Base-by-base conservation (phyloP, 2,113 vertebrate species). In the Rutilus rutilus region DNA sequence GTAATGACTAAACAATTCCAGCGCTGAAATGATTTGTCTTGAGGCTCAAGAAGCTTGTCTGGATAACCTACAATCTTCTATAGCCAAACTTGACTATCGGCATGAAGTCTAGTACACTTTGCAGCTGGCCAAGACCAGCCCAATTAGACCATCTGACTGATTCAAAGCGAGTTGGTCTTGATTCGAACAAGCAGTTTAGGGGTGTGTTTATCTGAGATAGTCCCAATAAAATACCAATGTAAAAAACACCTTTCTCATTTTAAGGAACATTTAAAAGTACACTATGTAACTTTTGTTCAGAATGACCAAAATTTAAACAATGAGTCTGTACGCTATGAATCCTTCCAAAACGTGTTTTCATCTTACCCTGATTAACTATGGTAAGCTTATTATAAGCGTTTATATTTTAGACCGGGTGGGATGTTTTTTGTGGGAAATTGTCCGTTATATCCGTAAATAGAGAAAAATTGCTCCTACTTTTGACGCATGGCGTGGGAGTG, bases 1-100 rank as follows among this genome's bases (percentile, higher is more conserved):
- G 73, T 75, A 75, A 75, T 75, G 42, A 75, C 73, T 75, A 45
- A 50, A 75, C 42, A 47, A 45, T 27, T 75, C n/a, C 73, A 75
- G 73, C n/a, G 14, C 42, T 75, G 42, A 47, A 75, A 50, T 75
- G n/a, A 75, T 75, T n/a, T 50, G 73, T 50, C 73, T 75, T 75
- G 12, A 50, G 73, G 73, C 73, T 75, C 47, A 45, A 75, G 73
- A 50, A 75, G 42, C 73, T 75, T 47, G 73, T 75, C 73, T 75
- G 73, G 39, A 75, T 73, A 73, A 73, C 69, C 67, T 42, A 73
- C 69, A 73, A 73, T 73, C 69, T 42, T 5, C 12, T 17, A 23
- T 7, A 50, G 73, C 3, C 23, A 75, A 75, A 47, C 73, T 27
- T 50, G 42, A 75, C 73, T 50, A 50, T 27, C 14, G 6, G 23